phyloP scores from a whole-genome alignment of 2,888 invertebrate genomes.

The Latrodectus elegans region DNA sequence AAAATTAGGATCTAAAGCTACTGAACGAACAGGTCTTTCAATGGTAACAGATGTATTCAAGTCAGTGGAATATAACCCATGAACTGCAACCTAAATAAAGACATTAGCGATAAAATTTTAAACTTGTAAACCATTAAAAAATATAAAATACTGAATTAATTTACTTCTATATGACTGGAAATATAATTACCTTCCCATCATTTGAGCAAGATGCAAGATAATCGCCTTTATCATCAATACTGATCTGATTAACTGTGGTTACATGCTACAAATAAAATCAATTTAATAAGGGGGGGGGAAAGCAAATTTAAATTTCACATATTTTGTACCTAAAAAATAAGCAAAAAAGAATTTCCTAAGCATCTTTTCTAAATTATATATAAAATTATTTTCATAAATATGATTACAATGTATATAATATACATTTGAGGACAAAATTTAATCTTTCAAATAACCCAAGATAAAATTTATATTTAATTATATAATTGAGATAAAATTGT shows the following conservation, averaged over 20 bases:
- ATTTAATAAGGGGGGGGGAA: no score
- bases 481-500: no score
- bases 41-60: constrained; percentile 86
- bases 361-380: no score
- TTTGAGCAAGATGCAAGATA: constrained; percentile 91
- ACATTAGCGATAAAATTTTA: neutral
- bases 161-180: constrained; percentile 1
- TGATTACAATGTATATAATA: no score
- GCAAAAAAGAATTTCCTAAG: no score
- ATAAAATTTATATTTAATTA: no score
- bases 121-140: neutral
- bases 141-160: constrained; percentile 4
- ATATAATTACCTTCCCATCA: constrained; percentile 83
- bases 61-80: constrained; percentile 89
- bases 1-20: constrained; percentile 89
- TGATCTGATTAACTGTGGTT: constrained; percentile 94
- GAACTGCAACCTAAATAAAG: constrained; percentile 82
- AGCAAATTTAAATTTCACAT: no score
- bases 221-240: constrained; percentile 87
- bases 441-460: no score
- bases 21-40: constrained; percentile 88
- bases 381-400: no score
- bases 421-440: no score
- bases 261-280: constrained; percentile 79
- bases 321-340: no score